Base-by-base conservation (phyloP, 1,140 invertebrate species). In the Piezodorus guildinii region DNA sequence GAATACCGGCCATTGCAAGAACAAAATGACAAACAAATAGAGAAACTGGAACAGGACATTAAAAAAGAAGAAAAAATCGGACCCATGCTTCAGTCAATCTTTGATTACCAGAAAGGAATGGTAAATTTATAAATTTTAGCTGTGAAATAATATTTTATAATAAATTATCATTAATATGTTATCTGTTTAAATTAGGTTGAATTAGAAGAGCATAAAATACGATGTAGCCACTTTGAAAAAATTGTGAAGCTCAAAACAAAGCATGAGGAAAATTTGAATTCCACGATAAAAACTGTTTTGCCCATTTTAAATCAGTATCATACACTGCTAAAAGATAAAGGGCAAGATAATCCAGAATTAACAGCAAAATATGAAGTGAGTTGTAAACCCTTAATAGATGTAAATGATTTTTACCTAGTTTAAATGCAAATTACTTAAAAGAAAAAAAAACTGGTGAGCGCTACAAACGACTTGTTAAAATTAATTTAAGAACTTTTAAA, bases 321-420 rank as follows among this genome's bases (percentile, higher is more conserved):
- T 45, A 21, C 17, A 27, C 34, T 65, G 16, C 15, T 65, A 3
- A 6, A 19, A 43, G 60, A 14, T 43, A 27, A 34, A 1, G 60
- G 60, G n/a, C 49, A 65, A 12, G 5, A 46, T 1, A 65, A 44
- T 3, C n/a, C 52, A 44, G 23, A 51, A 15, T 34, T 65, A 8
- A 25, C 25, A 15, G 34, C 44, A 6, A 60, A 59, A 34, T 62
- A 65, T 44, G 45, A 61, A 39, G 64, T 65, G 43, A 64, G 27
- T 19, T 8, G 14, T 52, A 52, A 25, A 52, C 8, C n/a, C 5
- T 21, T 52, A 52, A 9, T 52, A 5, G 16, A 52, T 2, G 16
- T 10, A 25, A 6, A 52, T 51, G 21, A 15, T 8, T 52, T 52
- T 21, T 25, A 6, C n/a, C 27, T 30, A 30, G 3, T 30, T 30